Conservation (phyloP, 2,797 vertebrate genomes). For the Enoplosus armatus region DNA sequence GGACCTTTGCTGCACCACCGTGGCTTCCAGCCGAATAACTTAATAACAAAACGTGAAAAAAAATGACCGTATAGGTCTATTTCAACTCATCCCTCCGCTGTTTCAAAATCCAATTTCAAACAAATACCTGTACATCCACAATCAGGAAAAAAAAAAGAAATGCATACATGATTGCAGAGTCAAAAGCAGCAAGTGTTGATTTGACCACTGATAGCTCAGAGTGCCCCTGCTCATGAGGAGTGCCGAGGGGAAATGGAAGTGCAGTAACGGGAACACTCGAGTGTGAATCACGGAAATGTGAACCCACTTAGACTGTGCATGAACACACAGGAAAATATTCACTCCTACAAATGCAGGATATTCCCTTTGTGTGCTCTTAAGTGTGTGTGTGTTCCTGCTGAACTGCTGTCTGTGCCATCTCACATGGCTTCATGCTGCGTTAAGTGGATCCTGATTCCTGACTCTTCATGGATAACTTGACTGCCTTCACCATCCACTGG, state of each 20-base stretch:
- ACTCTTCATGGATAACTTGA: slow-evolving; percentile 23
- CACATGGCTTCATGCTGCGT: slow-evolving; percentile 39
- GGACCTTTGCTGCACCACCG: slow-evolving; percentile 53
- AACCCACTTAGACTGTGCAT: slow-evolving; percentile 46
- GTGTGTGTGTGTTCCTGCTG: slow-evolving; percentile 34
- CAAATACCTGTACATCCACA: slow-evolving; percentile 49
- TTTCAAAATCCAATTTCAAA: slow-evolving; percentile 31
- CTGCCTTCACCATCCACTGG: slow-evolving; percentile 36
- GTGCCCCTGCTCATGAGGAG: slow-evolving; percentile 30
- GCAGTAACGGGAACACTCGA: slow-evolving; percentile 23
- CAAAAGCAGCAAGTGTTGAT: slow-evolving; percentile 63
- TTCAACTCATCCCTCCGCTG: slow-evolving; percentile 9
- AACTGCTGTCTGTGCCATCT: slow-evolving; percentile 35
- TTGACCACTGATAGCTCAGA: neutral
- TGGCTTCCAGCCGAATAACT: slow-evolving; percentile 68
- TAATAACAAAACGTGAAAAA: slow-evolving; percentile 34
- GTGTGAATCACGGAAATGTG: slow-evolving; percentile 49
- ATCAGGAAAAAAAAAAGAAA: slow-evolving; percentile 52
- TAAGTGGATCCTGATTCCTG: slow-evolving; percentile 31
- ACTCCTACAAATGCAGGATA: slow-evolving; percentile 30
- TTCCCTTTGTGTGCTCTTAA: slow-evolving; percentile 52
- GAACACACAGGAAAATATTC: slow-evolving; percentile 34
- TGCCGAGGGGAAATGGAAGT: slow-evolving; percentile 39
- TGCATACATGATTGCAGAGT: slow-evolving; percentile 55
- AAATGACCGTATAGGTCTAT: slow-evolving; percentile 12